Evolutionary conservation across 2,888 invertebrate species (phyloP).

Genomic region (Gandaritis pyraliata): DNA sequence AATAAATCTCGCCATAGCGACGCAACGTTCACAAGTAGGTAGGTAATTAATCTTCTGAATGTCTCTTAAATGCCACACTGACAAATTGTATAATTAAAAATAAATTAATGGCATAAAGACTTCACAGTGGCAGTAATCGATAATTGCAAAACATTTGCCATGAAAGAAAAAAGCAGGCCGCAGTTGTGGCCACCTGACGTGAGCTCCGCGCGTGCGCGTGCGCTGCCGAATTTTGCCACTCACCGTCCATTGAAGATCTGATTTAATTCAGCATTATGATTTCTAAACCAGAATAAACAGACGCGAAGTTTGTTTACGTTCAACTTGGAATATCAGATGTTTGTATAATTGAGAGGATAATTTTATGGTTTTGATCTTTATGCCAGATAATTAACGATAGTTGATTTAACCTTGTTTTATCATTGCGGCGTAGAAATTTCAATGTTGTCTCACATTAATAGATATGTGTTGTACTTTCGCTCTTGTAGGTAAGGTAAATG

Average conservation of each 20-base stretch:
- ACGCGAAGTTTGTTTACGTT: slow-evolving; percentile 24
- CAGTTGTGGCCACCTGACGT: slow-evolving; percentile 49
- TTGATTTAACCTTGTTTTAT: slow-evolving; percentile 21
- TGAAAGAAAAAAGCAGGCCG: slow-evolving; percentile 42
- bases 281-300: slow-evolving; percentile 36
- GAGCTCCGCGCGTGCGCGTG: slow-evolving; percentile 47
- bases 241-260: slow-evolving; percentile 47
- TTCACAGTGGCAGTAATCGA: slow-evolving; percentile 24
- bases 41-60: slow-evolving; percentile 28
- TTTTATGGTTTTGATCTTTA: slow-evolving; percentile 31
- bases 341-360: slow-evolving; percentile 39
- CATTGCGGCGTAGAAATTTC: slow-evolving; percentile 3
- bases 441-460: slow-evolving; percentile 14
- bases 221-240: slow-evolving; percentile 61
- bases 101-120: slow-evolving; percentile 21
- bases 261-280: slow-evolving; percentile 47
- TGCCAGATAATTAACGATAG: slow-evolving; percentile 25
- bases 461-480: background rate
- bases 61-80: slow-evolving; percentile 28
- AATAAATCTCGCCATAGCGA: slow-evolving; percentile 14
- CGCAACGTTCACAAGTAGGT: slow-evolving; percentile 3
- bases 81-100: slow-evolving; percentile 20
- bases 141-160: slow-evolving; percentile 23
- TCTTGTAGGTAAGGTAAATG: background rate
- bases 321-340: slow-evolving; percentile 28